Conservation (phyloP, 2,888 invertebrate genomes). For the Scaptomyza tumidula region DNA sequence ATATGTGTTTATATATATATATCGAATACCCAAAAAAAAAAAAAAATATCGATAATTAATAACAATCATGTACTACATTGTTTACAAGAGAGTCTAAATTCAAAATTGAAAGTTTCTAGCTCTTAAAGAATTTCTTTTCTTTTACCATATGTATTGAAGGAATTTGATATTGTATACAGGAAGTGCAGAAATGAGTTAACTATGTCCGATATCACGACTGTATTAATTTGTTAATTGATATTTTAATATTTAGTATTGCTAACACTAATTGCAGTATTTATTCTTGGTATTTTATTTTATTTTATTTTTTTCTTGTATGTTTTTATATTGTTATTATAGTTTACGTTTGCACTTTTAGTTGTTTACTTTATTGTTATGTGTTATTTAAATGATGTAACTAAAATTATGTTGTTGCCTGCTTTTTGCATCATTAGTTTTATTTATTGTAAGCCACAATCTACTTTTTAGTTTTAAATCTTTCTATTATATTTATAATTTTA, state of each 20-base stretch:
- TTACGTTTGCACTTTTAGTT: slow-evolving; percentile 24
- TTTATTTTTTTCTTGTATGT: not conserved
- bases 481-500: slow-evolving; percentile 19
- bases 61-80: too few species aligned
- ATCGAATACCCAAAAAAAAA: too few species aligned
- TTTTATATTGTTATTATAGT: not conserved
- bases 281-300: not conserved
- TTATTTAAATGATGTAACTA: slow-evolving; percentile 3
- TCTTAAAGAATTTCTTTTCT: too few species aligned
- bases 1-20: too few species aligned
- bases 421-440: slow-evolving; percentile 19
- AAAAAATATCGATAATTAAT: too few species aligned
- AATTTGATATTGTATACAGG: too few species aligned
- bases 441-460: slow-evolving; percentile 18
- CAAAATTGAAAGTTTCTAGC: too few species aligned
- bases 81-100: too few species aligned
- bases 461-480: not conserved
- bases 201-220: not conserved
- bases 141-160: too few species aligned
- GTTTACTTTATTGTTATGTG: slow-evolving; percentile 15
- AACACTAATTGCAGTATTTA: not conserved
- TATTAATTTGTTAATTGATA: not conserved
- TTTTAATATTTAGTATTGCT: not conserved
- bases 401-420: slow-evolving; percentile 31
- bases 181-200: not conserved